Evolutionary conservation across 2,113 vertebrate genomes (phyloP).

Genomic region (Herpetotheres cachinnans): DNA sequence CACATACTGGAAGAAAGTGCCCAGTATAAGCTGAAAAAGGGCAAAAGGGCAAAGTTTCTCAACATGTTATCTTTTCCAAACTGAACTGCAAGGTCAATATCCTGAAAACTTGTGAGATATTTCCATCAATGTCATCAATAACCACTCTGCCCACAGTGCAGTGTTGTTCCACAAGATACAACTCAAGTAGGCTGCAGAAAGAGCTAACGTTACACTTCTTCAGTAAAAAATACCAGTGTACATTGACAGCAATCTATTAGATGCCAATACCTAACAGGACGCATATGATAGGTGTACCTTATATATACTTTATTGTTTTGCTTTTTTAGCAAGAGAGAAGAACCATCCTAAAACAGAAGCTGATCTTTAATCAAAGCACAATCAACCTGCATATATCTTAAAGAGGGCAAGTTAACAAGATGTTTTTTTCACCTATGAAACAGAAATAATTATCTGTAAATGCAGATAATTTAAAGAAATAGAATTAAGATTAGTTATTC

Average conservation of each 20-base stretch:
- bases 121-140: neutral
- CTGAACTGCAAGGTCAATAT: conserved; percentile 33
- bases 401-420: neutral
- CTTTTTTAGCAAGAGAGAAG: neutral
- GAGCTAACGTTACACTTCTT: neutral
- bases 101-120: neutral
- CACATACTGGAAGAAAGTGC: neutral
- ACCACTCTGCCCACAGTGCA: neutral
- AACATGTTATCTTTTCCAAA: conserved; percentile 15
- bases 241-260: neutral
- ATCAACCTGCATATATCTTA: neutral
- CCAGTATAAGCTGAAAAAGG: neutral
- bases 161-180: neutral
- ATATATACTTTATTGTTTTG: neutral
- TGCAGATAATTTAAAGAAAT: neutral
- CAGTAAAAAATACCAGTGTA: neutral
- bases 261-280: neutral
- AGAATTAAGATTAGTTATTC: neutral
- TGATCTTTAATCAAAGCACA: neutral
- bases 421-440: neutral
- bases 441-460: neutral
- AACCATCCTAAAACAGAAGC: neutral
- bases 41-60: conserved; percentile 17
- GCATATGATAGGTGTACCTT: neutral
- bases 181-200: neutral